phyloP scores from a whole-genome alignment of 2,888 invertebrate genomes.

The Epinotia ramella region DNA sequence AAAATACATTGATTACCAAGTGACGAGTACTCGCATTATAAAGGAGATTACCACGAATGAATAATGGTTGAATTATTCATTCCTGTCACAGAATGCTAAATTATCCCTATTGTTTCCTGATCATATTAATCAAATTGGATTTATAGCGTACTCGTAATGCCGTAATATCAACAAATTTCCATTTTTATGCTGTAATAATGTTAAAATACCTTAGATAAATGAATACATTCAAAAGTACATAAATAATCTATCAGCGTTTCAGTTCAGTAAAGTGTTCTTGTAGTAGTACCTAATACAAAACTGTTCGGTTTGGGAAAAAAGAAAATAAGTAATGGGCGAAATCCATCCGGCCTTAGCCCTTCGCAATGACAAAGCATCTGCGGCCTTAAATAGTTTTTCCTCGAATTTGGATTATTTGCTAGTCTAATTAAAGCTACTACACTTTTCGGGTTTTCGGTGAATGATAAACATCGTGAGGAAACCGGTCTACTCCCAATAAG shows the following conservation, averaged over 20 bases:
- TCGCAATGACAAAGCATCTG: slow-evolving; percentile 5
- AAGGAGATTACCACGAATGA: background rate
- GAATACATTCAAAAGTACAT: background rate
- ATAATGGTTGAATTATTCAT: background rate
- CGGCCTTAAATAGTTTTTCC: background rate
- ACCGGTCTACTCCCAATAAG: too few relatives aligned
- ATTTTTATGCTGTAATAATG: background rate
- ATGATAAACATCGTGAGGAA: too few relatives aligned
- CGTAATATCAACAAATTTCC: background rate
- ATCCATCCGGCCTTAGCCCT: background rate
- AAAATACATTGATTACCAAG: too few relatives aligned
- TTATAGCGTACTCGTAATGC: background rate
- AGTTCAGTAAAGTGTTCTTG: too few relatives aligned
- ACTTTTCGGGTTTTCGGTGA: too few relatives aligned
- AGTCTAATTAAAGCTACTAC: too few relatives aligned
- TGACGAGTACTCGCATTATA: background rate
- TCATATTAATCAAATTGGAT: background rate
- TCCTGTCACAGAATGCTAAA: too few relatives aligned
- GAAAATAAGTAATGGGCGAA: background rate
- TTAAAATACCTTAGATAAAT: too few relatives aligned
- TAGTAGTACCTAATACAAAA: too few relatives aligned
- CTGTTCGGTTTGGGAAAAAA: background rate
- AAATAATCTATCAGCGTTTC: background rate
- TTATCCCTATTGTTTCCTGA: background rate
- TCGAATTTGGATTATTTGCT: too few relatives aligned